Conservation (phyloP, 64 coral and sea anemone species). For the Porites australiensis region DNA sequence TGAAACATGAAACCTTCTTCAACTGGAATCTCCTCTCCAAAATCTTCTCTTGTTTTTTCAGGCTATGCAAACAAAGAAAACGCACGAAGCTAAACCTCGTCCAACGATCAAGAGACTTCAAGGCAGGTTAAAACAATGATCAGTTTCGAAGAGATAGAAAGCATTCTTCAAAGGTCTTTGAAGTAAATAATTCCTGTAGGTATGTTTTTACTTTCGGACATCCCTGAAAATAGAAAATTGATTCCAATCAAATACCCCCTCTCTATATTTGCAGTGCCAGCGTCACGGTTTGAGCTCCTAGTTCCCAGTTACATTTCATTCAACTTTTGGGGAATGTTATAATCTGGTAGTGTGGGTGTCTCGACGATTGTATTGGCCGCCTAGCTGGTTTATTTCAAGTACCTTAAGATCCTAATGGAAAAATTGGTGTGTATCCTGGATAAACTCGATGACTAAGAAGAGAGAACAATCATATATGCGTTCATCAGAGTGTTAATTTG, state of each 20-base stretch:
- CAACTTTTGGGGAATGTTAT: not conserved
- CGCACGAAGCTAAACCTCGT: not conserved
- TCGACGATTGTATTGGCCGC: not conserved
- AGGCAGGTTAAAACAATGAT: not conserved
- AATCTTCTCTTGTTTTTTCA: not conserved
- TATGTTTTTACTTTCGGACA: not conserved
- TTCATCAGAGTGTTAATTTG: not conserved
- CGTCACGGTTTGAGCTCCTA: not conserved
- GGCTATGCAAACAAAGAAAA: not conserved
- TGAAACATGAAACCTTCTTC: not conserved
- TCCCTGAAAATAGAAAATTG: not conserved
- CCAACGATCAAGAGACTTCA: not conserved
- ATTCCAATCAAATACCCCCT: not conserved
- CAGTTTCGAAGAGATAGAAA: not conserved
- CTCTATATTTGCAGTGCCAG: not conserved
- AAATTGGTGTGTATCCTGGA: not conserved
- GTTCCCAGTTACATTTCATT: no score
- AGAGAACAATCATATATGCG: not conserved
- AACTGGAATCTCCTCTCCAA: not conserved
- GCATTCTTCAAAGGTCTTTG: not conserved
- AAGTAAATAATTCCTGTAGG: not conserved
- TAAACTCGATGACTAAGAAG: not conserved
- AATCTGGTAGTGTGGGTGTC: not conserved
- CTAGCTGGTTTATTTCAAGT: not conserved
- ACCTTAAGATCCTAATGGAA: not conserved